These are phyloP conservation scores for Zingel zingel DNA, from an alignment of 2,113 vertebrate species.

Conservation along the genomic window DNA sequence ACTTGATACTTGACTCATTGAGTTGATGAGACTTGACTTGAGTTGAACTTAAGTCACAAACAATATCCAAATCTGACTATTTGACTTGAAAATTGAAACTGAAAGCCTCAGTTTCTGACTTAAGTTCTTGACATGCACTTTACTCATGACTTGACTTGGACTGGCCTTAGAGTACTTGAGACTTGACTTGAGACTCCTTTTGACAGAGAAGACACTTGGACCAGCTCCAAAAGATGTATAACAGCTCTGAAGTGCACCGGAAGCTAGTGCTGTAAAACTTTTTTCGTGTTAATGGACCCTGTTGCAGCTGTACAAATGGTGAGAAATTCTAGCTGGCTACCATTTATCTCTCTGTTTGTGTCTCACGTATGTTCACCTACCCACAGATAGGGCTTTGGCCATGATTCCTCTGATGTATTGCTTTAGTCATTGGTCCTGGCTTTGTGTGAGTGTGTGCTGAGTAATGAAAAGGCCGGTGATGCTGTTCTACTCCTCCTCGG, in stretches of 20 bases:
- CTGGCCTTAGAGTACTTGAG: no score
- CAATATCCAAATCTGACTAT: no score
- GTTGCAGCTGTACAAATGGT: constrained; percentile 13
- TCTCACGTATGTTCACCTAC: constrained; percentile 49
- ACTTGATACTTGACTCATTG: no score
- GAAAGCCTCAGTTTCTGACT: no score
- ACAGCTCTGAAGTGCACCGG: background rate
- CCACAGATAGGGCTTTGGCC: constrained; percentile 47
- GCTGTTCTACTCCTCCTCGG: constrained; percentile 52
- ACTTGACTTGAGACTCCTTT: no score
- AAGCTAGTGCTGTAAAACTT: constrained; percentile 5
- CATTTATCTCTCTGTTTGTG: constrained; percentile 53
- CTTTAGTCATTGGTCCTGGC: constrained; percentile 47
- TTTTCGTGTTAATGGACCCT: constrained; percentile 21
- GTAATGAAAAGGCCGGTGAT: constrained; percentile 60
- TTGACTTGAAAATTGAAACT: no score
- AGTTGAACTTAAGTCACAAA: no score
- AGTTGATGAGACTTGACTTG: no score
- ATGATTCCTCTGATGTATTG: constrained; percentile 60
- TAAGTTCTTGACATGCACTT: no score
- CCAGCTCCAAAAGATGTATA: background rate
- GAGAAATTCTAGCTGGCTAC: constrained; percentile 23
- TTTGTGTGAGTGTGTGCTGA: constrained; percentile 51
- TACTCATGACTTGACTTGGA: no score
- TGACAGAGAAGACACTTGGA: background rate